phyloP scores from a whole-genome alignment of 2,888 invertebrate species.

The Cryptocheilus praepositus region DNA sequence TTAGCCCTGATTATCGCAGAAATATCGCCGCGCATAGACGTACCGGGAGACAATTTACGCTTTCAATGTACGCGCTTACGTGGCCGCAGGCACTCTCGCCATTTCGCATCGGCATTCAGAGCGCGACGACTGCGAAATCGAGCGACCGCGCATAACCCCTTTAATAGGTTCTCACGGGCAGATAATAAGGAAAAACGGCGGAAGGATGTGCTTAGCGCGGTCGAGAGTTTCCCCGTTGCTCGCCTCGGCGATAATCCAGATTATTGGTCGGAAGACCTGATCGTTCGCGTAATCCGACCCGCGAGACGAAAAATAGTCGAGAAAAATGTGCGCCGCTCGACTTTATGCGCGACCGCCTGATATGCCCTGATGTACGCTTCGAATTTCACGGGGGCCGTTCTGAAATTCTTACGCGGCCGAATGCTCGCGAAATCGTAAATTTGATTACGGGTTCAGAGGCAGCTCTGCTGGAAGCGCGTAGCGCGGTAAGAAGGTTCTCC shows the following conservation, averaged over 20 bases:
- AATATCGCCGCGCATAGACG: no score
- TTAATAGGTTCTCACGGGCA: neutral
- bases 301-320: no score
- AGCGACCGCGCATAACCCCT: conserved; percentile 7
- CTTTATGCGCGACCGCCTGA: no score
- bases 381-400: no score
- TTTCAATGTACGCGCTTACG: neutral
- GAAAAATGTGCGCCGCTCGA: no score
- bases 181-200: conserved; percentile 19
- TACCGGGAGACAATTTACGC: neutral
- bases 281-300: neutral
- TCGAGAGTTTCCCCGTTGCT: conserved; percentile 48
- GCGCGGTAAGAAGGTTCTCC: no score
- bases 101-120: neutral
- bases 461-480: no score
- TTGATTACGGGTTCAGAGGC: no score
- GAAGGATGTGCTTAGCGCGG: conserved; percentile 16
- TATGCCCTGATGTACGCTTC: no score
- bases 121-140: conserved; percentile 8
- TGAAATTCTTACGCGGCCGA: no score
- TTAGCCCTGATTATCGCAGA: no score
- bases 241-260: conserved; percentile 49
- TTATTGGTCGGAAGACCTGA: conserved; percentile 15
- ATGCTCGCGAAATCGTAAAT: no score
- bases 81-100: neutral